Evolutionary conservation across 2,113 vertebrate species (phyloP).

Genomic region (Heloderma charlesbogerti): DNA sequence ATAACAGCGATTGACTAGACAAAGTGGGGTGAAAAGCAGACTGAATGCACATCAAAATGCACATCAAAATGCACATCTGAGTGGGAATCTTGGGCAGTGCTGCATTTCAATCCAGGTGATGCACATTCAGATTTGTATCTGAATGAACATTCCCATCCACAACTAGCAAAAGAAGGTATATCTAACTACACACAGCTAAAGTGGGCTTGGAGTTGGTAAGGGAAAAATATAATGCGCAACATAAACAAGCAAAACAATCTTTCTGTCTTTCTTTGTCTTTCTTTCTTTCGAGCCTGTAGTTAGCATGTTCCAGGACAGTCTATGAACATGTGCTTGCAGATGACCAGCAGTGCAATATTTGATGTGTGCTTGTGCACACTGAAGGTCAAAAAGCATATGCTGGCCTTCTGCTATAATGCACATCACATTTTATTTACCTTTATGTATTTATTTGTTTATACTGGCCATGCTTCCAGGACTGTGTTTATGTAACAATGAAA

Average conservation of each 20-base stretch:
- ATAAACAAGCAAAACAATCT: neutral
- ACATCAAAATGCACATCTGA: neutral
- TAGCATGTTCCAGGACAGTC: neutral
- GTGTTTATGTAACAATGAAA: neutral
- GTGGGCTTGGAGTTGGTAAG: too few relatives aligned
- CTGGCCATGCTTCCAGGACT: neutral
- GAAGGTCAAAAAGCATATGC: neutral
- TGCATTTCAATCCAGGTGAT: neutral
- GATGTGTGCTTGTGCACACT: neutral
- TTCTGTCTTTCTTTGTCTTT: too few relatives aligned
- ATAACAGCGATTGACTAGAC: neutral
- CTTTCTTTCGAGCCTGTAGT: neutral
- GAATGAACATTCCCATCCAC: neutral
- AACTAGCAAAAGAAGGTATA: neutral
- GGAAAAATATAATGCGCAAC: neutral
- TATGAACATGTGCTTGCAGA: neutral
- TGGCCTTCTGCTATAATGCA: neutral
- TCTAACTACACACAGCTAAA: neutral
- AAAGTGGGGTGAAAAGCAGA: neutral
- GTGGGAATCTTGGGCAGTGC: neutral
- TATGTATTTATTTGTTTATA: neutral
- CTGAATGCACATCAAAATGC: neutral
- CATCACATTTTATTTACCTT: neutral
- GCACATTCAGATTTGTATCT: neutral
- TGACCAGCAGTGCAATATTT: too few relatives aligned